Evolutionary conservation across 2,797 vertebrate genomes (phyloP).

Genomic region (Sebastiscus albofasciatus): DNA sequence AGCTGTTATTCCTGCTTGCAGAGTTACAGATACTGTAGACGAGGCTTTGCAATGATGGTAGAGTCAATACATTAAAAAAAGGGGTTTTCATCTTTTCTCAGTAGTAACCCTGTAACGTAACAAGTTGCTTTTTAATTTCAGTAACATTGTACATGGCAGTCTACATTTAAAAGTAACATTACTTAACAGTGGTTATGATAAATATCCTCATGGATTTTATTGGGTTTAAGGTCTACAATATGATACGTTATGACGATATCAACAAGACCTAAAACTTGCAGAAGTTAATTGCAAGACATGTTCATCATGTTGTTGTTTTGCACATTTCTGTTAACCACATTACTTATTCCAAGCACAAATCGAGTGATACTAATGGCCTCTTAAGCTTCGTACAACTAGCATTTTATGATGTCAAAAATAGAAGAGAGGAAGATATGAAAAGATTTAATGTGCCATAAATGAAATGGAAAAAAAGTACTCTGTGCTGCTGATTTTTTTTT

Average conservation of each 20-base stretch:
- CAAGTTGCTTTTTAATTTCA: too few species aligned
- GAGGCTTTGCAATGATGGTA: too few species aligned
- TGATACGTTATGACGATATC: neutral
- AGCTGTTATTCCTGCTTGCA: too few species aligned
- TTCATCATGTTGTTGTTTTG: neutral
- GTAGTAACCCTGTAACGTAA: too few species aligned
- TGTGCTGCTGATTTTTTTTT: neutral
- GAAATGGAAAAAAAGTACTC: neutral
- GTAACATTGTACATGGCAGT: too few species aligned
- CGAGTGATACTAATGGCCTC: neutral
- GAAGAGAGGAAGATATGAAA: neutral
- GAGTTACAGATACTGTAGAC: too few species aligned
- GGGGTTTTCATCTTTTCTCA: too few species aligned
- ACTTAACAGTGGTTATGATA: neutral
- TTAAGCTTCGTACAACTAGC: neutral
- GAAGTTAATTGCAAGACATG: neutral
- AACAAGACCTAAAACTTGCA: neutral
- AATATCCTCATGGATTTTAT: neutral
- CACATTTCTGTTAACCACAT: neutral
- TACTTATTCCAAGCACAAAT: neutral
- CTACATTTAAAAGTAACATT: too few species aligned
- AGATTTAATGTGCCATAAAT: neutral
- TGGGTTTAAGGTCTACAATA: neutral
- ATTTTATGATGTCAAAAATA: constrained; percentile 8
- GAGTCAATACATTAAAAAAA: too few species aligned